phyloP scores from a whole-genome alignment of 1,140 invertebrate genomes.

The Apis florea region DNA sequence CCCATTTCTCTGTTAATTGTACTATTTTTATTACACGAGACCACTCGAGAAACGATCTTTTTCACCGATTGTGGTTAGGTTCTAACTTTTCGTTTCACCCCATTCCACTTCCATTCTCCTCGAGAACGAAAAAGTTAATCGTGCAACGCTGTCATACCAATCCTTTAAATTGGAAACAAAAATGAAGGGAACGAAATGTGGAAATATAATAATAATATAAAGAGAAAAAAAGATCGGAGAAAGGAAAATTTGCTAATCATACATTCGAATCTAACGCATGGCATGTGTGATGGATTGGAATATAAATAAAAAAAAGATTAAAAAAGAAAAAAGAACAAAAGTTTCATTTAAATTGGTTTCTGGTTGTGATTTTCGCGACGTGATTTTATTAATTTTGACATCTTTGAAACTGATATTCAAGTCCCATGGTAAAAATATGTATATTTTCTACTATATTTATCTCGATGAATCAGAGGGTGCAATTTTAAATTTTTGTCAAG shows the following conservation, averaged over 20 bases:
- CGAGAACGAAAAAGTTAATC: not conserved
- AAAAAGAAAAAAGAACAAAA: conserved; percentile 18
- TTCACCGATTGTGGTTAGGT: not conserved
- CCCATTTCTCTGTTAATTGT: conserved; percentile 2
- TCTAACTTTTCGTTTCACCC: not conserved
- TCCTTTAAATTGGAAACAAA: not conserved
- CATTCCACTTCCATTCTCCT: not conserved
- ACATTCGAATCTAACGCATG: conserved; percentile 19
- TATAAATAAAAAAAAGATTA: not conserved
- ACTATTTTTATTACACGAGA: not conserved
- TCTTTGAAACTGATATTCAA: not conserved
- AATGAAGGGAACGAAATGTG: not conserved
- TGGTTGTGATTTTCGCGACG: conserved; percentile 10
- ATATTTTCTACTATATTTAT: too few relatives aligned
- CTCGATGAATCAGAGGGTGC: not conserved
- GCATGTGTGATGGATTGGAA: not conserved
- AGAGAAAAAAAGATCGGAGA: not conserved
- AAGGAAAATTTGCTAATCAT: conserved; percentile 16
- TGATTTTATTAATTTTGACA: conserved; percentile 31
- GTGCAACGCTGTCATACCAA: not conserved
- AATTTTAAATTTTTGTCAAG: not conserved
- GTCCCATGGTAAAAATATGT: not conserved
- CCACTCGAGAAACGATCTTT: not conserved
- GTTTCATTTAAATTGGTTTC: conserved; percentile 6
- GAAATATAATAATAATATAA: too few relatives aligned